Conservation (phyloP, 2,113 vertebrate species). For the Hemicordylus capensis region DNA sequence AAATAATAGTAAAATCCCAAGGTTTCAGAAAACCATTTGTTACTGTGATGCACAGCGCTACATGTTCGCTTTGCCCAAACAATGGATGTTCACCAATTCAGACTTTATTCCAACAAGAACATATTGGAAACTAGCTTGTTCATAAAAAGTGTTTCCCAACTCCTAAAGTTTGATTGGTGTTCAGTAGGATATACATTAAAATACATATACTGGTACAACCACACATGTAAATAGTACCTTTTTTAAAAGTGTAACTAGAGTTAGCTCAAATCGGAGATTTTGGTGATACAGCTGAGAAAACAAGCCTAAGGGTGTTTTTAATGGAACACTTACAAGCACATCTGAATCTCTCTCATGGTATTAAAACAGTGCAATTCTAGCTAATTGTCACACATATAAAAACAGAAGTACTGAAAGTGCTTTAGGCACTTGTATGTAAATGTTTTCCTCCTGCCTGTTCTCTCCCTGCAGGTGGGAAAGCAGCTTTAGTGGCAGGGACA, state of each 20-base stretch:
- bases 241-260: too few species aligned
- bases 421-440: not conserved
- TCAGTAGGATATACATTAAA: not conserved
- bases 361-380: not conserved
- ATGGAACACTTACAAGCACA: not conserved
- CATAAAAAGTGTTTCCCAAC: not conserved
- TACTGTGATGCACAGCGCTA: not conserved
- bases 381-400: not conserved
- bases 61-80: not conserved
- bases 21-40: constrained; percentile 20
- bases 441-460: too few species aligned
- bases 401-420: not conserved
- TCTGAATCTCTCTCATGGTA: not conserved
- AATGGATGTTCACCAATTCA: not conserved
- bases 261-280: not conserved
- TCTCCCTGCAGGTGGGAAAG: not conserved
- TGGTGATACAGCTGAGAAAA: not conserved
- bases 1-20: not conserved
- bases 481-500: not conserved
- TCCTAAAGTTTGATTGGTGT: not conserved
- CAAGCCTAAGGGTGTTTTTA: not conserved
- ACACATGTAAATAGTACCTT: not conserved
- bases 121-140: not conserved
- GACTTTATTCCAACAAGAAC: not conserved
- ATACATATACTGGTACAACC: not conserved